Evolutionary conservation across 1,140 invertebrate species (phyloP), one percentile per base, ranked within the genome.

Genomic region (Drosophila serrata): DNA sequence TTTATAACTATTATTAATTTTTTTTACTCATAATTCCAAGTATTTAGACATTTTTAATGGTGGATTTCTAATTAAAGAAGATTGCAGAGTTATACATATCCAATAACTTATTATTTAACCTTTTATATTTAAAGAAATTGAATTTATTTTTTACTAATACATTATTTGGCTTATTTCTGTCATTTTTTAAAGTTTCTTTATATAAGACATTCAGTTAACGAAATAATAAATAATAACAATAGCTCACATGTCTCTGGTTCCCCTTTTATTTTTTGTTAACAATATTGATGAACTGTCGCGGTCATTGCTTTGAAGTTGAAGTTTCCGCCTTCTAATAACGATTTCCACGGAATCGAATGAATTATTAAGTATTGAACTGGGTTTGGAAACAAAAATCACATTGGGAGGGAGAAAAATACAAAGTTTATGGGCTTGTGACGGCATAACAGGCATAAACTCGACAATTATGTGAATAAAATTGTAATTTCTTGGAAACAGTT

Each of bases 401-500:
- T n/a, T n/a, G n/a, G n/a, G 22, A 24, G 19, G 31, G 33, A 35
- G n/a, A 40, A 51, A 7, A 51, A 7, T n/a, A n/a, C 31, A 4
- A 51, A 51, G 40, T 24, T 64, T 29, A 65, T 37, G 31, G 42
- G 13, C n/a, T 37, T 53, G 9, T 29, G 17, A 39, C 29, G 27
- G 24, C 64, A 49, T 49, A 49, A 68, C 40, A 60, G 61, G 31
- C 22, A 15, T 48, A 24, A 55, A 67, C 39, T 27, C 17, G 35
- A 51, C 29, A 74, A 45, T 67, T 69, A 69, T 67, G 7, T 31
- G 43, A 37, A 35, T 62, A 31, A 53, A 43, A 42, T 67, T 13
- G 60, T 33, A 53, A 43, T 67, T 69, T 69, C 65, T 39, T 27
- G 46, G 65, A 69, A 69, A 9, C 37, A 29, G 49, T 37, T 67